These are phyloP conservation scores for Saturnia japonica DNA, from an alignment of 2,888 invertebrate species.

Conservation along the genomic window DNA sequence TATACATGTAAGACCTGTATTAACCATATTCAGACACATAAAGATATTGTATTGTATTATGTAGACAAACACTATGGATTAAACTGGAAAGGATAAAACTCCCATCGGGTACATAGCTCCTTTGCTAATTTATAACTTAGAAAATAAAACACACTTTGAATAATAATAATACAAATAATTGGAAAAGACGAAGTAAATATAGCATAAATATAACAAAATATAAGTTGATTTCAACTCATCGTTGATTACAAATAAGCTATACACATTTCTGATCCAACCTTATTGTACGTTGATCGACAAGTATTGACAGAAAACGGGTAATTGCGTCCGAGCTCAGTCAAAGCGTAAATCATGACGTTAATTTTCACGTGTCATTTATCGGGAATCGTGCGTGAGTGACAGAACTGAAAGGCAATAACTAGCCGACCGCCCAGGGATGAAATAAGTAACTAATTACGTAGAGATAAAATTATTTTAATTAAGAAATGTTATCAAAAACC, in stretches of 20 bases:
- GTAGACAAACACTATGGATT: too few species aligned
- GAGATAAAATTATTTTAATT: not conserved
- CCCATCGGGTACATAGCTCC: too few species aligned
- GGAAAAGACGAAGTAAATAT: too few species aligned
- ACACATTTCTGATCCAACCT: not conserved
- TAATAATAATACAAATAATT: too few species aligned
- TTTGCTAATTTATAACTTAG: too few species aligned
- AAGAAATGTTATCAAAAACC: not conserved
- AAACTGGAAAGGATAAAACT: too few species aligned
- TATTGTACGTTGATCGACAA: not conserved
- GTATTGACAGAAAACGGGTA: constrained; percentile 2
- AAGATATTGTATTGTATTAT: too few species aligned
- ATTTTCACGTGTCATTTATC: constrained; percentile 2
- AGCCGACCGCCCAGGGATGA: not conserved
- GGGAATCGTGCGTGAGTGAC: too few species aligned
- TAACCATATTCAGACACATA: too few species aligned
- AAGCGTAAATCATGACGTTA: constrained; percentile 7
- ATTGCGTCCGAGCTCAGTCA: not conserved
- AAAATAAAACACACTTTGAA: too few species aligned
- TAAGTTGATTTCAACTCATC: not conserved
- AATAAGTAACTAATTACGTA: not conserved
- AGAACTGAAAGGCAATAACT: not conserved
- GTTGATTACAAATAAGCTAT: not conserved
- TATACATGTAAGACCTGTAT: too few species aligned
- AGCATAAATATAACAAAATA: not conserved